Percentiles rank a stretch among this genome's conserved stretches.
Evolutionary conservation across 1,140 invertebrate species (phyloP).

Genomic region (Micrasema minimum): DNA sequence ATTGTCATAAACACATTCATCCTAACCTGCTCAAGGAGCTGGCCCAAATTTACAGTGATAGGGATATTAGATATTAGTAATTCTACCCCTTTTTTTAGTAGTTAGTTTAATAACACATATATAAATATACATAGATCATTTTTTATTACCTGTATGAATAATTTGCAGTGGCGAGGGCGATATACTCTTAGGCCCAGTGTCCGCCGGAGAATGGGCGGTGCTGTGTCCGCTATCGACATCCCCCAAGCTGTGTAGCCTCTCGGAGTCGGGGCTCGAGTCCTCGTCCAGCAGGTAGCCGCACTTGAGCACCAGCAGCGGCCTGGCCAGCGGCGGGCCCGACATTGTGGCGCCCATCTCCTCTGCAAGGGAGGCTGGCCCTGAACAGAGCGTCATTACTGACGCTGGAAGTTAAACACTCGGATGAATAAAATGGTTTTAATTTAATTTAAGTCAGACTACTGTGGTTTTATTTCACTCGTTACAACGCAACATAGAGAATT

Average conservation of each 20-base stretch:
- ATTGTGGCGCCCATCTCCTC: conserved; percentile 74
- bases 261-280: conserved; percentile 86
- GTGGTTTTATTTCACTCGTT: no score
- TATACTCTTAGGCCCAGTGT: conserved; percentile 83
- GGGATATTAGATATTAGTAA: no score
- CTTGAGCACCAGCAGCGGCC: conserved; percentile 80
- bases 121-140: no score
- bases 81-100: no score
- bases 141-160: conserved; percentile 43
- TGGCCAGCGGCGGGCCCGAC: conserved; percentile 59
- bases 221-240: conserved; percentile 89
- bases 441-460: no score
- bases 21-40: no score
- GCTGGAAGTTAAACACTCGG: no score
- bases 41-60: no score
- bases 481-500: no score
- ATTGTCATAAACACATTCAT: no score
- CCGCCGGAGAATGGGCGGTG: conserved; percentile 86
- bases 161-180: conserved; percentile 72
- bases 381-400: conserved; percentile 62
- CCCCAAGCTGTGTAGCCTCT: conserved; percentile 77
- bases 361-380: conserved; percentile 73
- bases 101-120: no score
- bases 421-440: no score
- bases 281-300: conserved; percentile 81